These are phyloP conservation scores for Hippocampus zosterae DNA, from an alignment of 2,113 vertebrate genomes.

Conservation along the genomic window DNA sequence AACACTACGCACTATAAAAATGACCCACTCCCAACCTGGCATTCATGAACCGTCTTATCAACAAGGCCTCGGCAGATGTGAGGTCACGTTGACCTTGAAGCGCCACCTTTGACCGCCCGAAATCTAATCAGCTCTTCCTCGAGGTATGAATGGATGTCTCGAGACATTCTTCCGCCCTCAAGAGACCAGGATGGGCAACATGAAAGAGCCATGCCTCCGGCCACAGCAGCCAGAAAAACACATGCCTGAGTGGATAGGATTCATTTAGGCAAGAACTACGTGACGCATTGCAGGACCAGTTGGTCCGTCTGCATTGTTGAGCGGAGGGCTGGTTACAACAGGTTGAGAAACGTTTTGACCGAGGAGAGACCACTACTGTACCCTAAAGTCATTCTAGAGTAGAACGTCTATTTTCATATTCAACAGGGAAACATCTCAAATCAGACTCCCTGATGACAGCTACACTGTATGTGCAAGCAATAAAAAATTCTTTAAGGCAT, in stretches of 20 bases:
- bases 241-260: not conserved
- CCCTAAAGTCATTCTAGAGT: constrained; percentile 36
- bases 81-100: constrained; percentile 3
- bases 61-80: not conserved
- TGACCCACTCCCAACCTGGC: not conserved
- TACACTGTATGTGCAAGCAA: constrained; percentile 3
- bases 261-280: not conserved
- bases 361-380: constrained; percentile 20
- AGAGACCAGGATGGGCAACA: not conserved
- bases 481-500: not conserved
- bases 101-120: not conserved
- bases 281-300: constrained; percentile 6
- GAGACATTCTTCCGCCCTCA: not conserved
- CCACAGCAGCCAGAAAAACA: not conserved
- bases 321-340: constrained; percentile 35
- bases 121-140: constrained; percentile 2
- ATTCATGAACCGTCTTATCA: not conserved
- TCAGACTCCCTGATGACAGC: not conserved
- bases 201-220: not conserved
- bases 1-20: not conserved
- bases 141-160: not conserved
- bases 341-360: constrained; percentile 13
- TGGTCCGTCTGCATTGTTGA: not conserved
- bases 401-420: constrained; percentile 18
- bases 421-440: constrained; percentile 30